phyloP scores from a whole-genome alignment of 2,888 invertebrate genomes.

The Chalcis sispes region DNA sequence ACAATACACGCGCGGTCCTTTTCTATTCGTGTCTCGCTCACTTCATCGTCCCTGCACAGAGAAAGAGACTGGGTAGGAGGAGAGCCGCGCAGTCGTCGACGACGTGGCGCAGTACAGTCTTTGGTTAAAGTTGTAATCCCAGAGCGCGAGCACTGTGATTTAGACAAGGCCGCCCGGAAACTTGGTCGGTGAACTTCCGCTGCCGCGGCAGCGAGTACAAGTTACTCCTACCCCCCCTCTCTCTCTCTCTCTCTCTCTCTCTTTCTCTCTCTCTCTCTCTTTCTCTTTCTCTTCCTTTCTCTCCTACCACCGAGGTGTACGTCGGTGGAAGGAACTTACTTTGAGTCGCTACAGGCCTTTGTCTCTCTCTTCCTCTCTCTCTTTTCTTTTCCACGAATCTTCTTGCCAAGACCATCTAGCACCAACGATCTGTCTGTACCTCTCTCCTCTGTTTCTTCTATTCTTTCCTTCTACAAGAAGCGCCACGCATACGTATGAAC shows the following conservation, averaged over 20 bases:
- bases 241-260: not conserved
- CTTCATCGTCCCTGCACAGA: not conserved
- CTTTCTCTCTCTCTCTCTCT: not conserved
- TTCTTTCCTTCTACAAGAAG: not conserved
- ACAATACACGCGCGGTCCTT: constrained; percentile 8
- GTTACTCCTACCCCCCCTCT: too few relatives aligned
- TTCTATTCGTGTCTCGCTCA: not conserved
- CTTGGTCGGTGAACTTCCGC: constrained; percentile 67
- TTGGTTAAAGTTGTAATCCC: constrained; percentile 70
- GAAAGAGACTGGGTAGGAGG: too few relatives aligned
- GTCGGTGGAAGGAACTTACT: constrained; percentile 55
- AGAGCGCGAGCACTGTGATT: constrained; percentile 65
- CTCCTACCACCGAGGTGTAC: not conserved
- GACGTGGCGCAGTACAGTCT: constrained; percentile 37
- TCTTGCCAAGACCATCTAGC: constrained; percentile 29
- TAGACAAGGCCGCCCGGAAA: constrained; percentile 66
- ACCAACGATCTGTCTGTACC: constrained; percentile 16
- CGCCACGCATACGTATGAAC: constrained; percentile 25
- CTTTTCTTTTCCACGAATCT: constrained; percentile 1
- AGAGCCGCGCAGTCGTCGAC: not conserved
- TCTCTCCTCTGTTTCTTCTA: not conserved
- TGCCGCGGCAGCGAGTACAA: constrained; percentile 33
- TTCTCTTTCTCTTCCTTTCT: not conserved
- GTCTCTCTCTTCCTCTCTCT: constrained; percentile 46
- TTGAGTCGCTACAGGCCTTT: constrained; percentile 61